A percentile compares a stretch with the other conserved stretches of the same genome.
These are phyloP conservation scores for Lophotriccus pileatus DNA, from an alignment of 2,797 vertebrate genomes.

Conservation along the genomic window DNA sequence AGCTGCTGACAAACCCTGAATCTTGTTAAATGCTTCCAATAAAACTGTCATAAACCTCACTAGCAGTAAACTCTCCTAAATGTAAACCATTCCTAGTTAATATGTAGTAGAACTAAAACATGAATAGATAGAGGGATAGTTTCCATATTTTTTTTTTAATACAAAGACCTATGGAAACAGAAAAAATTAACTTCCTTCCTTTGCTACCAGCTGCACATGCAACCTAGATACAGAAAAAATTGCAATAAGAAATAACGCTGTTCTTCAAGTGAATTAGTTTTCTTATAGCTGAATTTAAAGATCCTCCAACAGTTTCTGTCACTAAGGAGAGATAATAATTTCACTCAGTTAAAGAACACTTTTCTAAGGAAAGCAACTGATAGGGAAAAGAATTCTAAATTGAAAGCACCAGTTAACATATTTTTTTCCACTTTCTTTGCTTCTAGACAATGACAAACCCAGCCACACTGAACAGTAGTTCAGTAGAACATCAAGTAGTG, in stretches of 20 bases:
- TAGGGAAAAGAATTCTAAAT: neutral
- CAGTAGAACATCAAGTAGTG: neutral
- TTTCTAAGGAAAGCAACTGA: neutral
- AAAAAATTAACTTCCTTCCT: neutral
- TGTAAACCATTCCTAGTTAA: conserved; percentile 17
- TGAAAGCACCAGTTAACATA: neutral
- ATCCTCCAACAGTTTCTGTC: conserved; percentile 29
- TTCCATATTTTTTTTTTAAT: conserved; percentile 14
- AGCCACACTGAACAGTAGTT: neutral
- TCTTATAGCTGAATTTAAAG: conserved; percentile 38
- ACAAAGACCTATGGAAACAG: neutral
- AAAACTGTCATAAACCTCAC: conserved; percentile 17
- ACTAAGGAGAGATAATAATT: neutral
- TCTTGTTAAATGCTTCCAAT: conserved; percentile 24
- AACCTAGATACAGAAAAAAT: neutral
- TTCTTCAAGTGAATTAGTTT: conserved; percentile 26
- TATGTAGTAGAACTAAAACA: conserved; percentile 22
- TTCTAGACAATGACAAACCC: conserved; percentile 21
- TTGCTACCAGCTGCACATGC: neutral
- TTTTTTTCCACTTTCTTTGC: neutral
- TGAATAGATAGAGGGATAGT: conserved; percentile 8
- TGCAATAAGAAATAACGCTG: neutral
- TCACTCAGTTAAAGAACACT: neutral
- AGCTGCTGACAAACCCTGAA: neutral
- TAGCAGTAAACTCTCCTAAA: conserved; percentile 27